These are phyloP conservation scores for Coenobita brevimanus DNA, from an alignment of 1,140 invertebrate species.

Conservation along the genomic window DNA sequence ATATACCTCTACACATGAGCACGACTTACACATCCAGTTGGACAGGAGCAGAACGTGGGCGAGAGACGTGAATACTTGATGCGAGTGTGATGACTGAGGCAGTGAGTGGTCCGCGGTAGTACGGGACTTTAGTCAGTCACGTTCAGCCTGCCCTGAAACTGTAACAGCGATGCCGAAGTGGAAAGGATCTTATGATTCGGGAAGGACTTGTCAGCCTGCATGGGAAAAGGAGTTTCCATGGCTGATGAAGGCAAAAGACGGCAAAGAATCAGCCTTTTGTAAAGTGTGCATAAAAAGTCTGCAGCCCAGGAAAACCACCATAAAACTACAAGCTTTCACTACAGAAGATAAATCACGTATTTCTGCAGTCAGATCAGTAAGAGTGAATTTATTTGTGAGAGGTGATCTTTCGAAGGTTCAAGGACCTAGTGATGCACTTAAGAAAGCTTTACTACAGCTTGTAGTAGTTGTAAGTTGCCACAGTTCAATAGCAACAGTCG, in stretches of 20 bases:
- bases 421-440: not conserved
- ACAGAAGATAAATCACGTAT: constrained; percentile 18
- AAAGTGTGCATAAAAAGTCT: constrained; percentile 27
- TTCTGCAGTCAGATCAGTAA: constrained; percentile 7
- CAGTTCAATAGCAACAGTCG: constrained; percentile 18
- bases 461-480: constrained; percentile 28
- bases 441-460: constrained; percentile 38
- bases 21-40: not conserved
- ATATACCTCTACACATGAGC: not conserved
- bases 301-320: constrained; percentile 29
- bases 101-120: not conserved
- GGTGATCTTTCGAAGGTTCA: constrained; percentile 13
- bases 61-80: not conserved
- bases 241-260: constrained; percentile 27
- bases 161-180: constrained; percentile 1
- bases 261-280: constrained; percentile 13
- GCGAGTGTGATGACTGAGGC: not conserved
- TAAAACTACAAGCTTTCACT: constrained; percentile 8
- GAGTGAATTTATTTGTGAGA: constrained; percentile 22
- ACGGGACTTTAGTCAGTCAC: not conserved
- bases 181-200: constrained; percentile 24
- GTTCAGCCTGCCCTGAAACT: not conserved
- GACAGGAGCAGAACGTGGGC: too few species aligned
- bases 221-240: constrained; percentile 43
- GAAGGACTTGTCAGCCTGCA: constrained; percentile 2